Evolutionary conservation across 1,140 invertebrate species (phyloP), one percentile per base, ranked within the genome.

Genomic region (Paraescarpia echinospica): DNA sequence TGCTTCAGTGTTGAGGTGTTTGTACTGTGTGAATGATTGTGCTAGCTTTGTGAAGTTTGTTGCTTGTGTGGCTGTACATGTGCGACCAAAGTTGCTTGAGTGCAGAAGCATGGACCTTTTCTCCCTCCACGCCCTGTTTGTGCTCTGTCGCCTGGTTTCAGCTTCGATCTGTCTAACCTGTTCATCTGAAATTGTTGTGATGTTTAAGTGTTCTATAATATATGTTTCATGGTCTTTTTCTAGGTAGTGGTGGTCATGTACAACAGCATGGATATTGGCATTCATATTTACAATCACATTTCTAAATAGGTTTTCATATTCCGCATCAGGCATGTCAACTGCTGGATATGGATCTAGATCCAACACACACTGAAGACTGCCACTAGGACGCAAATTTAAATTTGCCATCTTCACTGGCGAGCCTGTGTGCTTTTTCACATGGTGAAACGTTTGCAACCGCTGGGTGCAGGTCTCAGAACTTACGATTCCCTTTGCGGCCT

Each of bases 71-170:
- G 93, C 93, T 92, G 94, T 94, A 33, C 93, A 93, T 34, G 94
- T 94, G 27, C 92, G 90, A 1, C 94, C 94, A 94, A 94, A 94
- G 31, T 91, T 93, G 33, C 94, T 94, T 35, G 93, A 93, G 22
- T 91, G 48, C 14, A 94, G 41, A 89, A 92, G 34, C 35, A 90
- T 93, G 0, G 34, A 34, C 88, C 94, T 93, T 93, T 94, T 92
- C 22, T 92, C 89, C 35, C 88, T 34, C 93, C 94, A 94, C 27
- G 27, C 35, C 31, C 35, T 59, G 88, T 92, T 93, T 91, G 51
- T 27, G 91, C 88, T 33, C 91, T 94, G 94, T 22, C 89, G 92
- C 14, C 90, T n/a, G 6, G 94, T 94, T 89, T 27, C 91, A 33
- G 59, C 48, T 89, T 94, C 93, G 27, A 94, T 93, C 8, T 34